Evolutionary conservation across 2,797 vertebrate genomes (phyloP).

Genomic region (Limnodromus scolopaceus): DNA sequence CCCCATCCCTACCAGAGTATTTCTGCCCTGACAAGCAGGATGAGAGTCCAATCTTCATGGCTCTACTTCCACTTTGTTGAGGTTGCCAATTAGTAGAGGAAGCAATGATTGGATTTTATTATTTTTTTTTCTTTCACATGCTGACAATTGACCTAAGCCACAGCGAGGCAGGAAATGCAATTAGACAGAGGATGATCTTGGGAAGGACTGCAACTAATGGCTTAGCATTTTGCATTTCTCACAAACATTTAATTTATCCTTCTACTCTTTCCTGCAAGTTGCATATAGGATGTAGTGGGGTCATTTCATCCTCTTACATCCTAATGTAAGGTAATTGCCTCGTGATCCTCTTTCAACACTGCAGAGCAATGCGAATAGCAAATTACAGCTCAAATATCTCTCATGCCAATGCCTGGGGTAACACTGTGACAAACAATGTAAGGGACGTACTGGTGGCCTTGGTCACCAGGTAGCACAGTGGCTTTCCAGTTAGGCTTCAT

Average conservation of each 20-base stretch:
- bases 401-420: neutral
- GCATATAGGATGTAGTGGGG: neutral
- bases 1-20: neutral
- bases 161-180: constrained; percentile 7
- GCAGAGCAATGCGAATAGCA: neutral
- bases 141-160: neutral
- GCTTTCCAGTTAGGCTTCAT: neutral
- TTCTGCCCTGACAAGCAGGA: neutral
- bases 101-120: neutral
- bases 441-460: neutral
- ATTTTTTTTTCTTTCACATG: neutral
- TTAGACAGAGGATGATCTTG: neutral
- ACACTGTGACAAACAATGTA: neutral
- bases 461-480: neutral
- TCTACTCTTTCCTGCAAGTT: neutral
- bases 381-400: neutral
- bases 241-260: neutral
- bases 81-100: neutral
- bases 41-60: neutral
- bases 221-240: constrained; percentile 16
- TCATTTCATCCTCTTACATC: constrained; percentile 32
- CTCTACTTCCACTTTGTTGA: neutral
- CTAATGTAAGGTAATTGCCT: constrained; percentile 21
- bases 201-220: neutral
- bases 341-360: neutral